A percentile compares a stretch with the other conserved stretches of the same genome.
These are phyloP conservation scores for Smithornis capensis DNA, from an alignment of 2,113 vertebrate genomes.

Conservation along the genomic window DNA sequence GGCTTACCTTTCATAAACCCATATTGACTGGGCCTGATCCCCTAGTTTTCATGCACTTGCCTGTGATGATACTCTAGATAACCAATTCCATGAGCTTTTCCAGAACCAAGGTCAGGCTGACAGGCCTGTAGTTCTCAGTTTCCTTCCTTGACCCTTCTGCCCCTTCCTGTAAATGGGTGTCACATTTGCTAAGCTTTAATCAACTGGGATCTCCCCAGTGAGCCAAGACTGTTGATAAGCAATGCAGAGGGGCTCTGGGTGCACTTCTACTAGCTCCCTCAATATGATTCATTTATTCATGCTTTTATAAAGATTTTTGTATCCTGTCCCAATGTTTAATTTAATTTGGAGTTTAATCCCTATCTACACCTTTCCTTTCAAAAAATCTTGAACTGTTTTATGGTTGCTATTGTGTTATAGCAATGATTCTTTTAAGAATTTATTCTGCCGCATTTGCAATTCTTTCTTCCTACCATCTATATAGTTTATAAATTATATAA, in stretches of 20 bases:
- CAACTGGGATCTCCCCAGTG: not conserved
- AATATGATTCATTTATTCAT: not conserved
- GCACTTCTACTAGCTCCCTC: not conserved
- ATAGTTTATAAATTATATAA: not conserved
- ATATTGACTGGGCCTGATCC: not conserved
- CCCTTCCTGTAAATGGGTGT: not conserved
- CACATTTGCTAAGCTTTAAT: not conserved
- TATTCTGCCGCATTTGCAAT: not conserved
- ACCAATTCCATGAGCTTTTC: not conserved
- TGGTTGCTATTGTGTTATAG: not conserved
- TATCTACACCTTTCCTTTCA: not conserved
- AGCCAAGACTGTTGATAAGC: not conserved
- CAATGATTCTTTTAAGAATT: not conserved
- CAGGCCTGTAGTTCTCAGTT: not conserved
- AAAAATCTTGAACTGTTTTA: not conserved
- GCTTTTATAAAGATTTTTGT: not conserved
- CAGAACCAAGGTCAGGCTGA: accelerated
- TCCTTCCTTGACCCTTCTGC: not conserved
- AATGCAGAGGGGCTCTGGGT: not conserved
- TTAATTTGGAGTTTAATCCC: not conserved
- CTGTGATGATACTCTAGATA: accelerated
- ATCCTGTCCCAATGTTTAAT: not conserved
- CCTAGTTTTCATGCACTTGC: not conserved
- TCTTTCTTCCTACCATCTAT: not conserved
- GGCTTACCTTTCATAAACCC: not conserved